Percentiles rank a stretch among this genome's conserved stretches.
These are phyloP conservation scores for Pentamera pediparva DNA, from an alignment of 53 echinoderm and acorn worm genomes.

Conservation along the genomic window DNA sequence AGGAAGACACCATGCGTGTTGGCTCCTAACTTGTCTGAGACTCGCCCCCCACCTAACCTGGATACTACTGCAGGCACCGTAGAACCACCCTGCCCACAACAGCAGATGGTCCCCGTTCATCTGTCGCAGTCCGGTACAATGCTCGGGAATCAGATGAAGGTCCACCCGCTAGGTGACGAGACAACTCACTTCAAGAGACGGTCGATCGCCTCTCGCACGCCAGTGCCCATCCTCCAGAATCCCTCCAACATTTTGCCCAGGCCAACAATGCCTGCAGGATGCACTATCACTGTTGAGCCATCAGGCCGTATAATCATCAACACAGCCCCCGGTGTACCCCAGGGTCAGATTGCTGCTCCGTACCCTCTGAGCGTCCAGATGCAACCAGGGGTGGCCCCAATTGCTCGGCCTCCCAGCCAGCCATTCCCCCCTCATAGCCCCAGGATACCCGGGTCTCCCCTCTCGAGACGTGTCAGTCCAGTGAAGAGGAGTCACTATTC, in stretches of 20 bases:
- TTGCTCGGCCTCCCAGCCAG: not conserved
- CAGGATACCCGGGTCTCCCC: not conserved
- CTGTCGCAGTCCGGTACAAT: no score
- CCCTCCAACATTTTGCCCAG: not conserved
- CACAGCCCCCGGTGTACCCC: not conserved
- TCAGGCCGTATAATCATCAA: not conserved
- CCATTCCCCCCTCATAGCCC: not conserved
- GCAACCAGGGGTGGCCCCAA: not conserved
- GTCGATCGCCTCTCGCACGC: no score
- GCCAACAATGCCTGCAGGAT: conserved; percentile 1
- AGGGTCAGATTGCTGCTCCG: not conserved
- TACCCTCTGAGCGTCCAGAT: not conserved
- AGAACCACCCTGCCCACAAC: no score
- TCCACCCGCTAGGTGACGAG: no score
- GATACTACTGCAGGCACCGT: no score
- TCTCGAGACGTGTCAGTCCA: not conserved
- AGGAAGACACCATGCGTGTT: no score
- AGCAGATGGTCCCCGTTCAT: no score
- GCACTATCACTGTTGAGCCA: conserved; percentile 14
- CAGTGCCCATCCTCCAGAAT: no score
- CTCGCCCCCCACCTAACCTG: no score
- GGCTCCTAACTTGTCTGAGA: no score
- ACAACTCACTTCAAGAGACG: no score
- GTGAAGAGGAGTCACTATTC: not conserved
- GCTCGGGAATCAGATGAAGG: no score